These are phyloP conservation scores for Volucella bombylans DNA, from an alignment of 2,888 invertebrate species.

Conservation along the genomic window DNA sequence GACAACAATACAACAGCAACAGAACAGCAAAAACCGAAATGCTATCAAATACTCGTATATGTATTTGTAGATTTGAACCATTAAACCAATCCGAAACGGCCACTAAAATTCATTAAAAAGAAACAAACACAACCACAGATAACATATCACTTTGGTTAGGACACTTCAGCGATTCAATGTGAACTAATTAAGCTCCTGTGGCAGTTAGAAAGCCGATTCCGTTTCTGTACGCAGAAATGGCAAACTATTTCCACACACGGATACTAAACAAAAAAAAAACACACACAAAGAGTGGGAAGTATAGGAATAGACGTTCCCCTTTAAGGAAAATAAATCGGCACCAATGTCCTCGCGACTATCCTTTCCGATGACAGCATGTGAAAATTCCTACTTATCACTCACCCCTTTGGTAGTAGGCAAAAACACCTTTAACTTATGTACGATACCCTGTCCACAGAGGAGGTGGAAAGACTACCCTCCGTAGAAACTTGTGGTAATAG, in stretches of 20 bases:
- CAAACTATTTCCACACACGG: conserved; percentile 29
- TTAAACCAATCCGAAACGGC: not conserved
- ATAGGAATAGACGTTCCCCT: not conserved
- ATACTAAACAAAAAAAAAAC: not conserved
- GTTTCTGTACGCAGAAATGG: conserved; percentile 33
- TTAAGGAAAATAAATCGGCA: conserved; percentile 12
- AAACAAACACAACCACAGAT: not conserved
- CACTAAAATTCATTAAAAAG: conserved; percentile 12
- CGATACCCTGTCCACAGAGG: conserved; percentile 11
- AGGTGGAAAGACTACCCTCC: conserved; percentile 8
- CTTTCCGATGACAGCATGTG: conserved; percentile 56
- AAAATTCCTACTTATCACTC: conserved; percentile 30
- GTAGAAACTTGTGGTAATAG: conserved; percentile 5
- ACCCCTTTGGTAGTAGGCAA: conserved; percentile 2
- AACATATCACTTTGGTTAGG: conserved; percentile 18
- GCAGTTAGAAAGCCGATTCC: conserved; percentile 36
- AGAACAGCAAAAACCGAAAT: not conserved
- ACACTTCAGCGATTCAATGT: conserved; percentile 18
- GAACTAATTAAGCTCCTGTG: conserved; percentile 52
- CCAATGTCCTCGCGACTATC: conserved; percentile 15
- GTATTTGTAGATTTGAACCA: conserved; percentile 2
- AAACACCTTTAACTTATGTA: conserved; percentile 1
- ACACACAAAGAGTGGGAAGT: not conserved
- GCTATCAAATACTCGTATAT: not conserved
- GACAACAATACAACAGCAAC: not conserved